phyloP scores from a whole-genome alignment of 2,888 invertebrate species.

The Drosophila atripex region DNA sequence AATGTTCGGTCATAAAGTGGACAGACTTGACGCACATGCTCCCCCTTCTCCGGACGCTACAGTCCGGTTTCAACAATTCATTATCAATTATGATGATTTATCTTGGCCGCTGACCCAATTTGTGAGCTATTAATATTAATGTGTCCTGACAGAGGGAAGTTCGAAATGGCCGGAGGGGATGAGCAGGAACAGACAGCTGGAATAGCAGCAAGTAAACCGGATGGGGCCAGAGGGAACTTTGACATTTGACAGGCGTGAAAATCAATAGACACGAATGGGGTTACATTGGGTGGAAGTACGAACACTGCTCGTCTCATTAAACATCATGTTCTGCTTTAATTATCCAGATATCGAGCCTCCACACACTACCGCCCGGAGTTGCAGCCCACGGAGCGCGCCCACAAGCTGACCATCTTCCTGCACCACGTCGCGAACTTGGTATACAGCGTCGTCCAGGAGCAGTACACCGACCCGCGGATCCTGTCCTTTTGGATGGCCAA shows the following conservation, averaged over 20 bases:
- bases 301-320: slow-evolving; percentile 1
- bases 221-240: slow-evolving; percentile 16
- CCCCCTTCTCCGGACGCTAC: background rate
- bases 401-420: slow-evolving; percentile 93
- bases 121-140: slow-evolving; percentile 75
- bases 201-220: background rate
- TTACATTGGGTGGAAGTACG: background rate
- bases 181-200: slow-evolving; percentile 2
- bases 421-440: slow-evolving; percentile 96
- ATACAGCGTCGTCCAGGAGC: slow-evolving; percentile 92
- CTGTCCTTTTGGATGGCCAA: slow-evolving; percentile 99
- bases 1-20: slow-evolving; percentile 35
- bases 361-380: slow-evolving; percentile 97
- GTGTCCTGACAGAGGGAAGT: slow-evolving; percentile 21
- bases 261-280: slow-evolving; percentile 23
- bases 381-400: slow-evolving; percentile 95
- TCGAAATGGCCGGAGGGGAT: slow-evolving; percentile 4
- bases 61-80: slow-evolving; percentile 68
- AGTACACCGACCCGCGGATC: slow-evolving; percentile 93
- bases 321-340: background rate
- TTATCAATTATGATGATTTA: slow-evolving; percentile 79
- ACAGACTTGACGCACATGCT: slow-evolving; percentile 18
- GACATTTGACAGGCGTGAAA: slow-evolving; percentile 43
- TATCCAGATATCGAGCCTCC: slow-evolving; percentile 92
- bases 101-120: slow-evolving; percentile 76